Evolutionary conservation across 2,113 vertebrate genomes (phyloP).

Genomic region (Mus pahari): DNA sequence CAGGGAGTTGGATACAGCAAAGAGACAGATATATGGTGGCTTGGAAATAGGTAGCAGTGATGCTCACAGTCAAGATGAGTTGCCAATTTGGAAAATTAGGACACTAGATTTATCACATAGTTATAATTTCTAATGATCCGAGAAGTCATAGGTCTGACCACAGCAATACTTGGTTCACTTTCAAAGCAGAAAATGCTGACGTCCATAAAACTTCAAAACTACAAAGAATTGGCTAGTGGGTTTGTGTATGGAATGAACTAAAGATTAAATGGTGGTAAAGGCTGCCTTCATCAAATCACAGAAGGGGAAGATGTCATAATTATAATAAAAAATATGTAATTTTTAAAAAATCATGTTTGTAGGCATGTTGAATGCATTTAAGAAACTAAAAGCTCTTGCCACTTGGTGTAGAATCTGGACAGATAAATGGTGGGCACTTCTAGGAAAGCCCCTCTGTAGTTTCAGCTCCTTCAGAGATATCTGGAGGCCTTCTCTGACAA

Average conservation of each 20-base stretch:
- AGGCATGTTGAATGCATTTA: background rate
- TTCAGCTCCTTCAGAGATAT: background rate
- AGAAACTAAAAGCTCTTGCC: background rate
- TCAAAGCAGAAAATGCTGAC: conserved; percentile 47
- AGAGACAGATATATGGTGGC: conserved; percentile 26
- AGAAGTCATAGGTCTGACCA: conserved; percentile 45
- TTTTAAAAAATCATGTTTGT: background rate
- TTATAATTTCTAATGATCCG: conserved; percentile 45
- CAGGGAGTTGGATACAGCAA: background rate
- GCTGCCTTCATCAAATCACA: conserved; percentile 45
- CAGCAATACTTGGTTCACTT: conserved; percentile 52
- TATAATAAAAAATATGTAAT: background rate
- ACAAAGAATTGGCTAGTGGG: background rate
- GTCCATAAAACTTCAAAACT: conserved; percentile 66
- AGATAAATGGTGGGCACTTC: background rate
- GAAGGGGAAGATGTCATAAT: background rate
- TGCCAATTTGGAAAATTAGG: conserved; percentile 21
- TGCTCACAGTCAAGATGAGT: conserved; percentile 40
- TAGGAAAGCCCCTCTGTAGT: background rate
- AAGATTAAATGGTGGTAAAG: background rate
- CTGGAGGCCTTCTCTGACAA: background rate
- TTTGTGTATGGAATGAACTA: conserved; percentile 15
- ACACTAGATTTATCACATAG: conserved; percentile 41
- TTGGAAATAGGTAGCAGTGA: background rate
- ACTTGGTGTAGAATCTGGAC: background rate